These are phyloP conservation scores for Progne subis DNA, from an alignment of 2,113 vertebrate species.

Conservation along the genomic window DNA sequence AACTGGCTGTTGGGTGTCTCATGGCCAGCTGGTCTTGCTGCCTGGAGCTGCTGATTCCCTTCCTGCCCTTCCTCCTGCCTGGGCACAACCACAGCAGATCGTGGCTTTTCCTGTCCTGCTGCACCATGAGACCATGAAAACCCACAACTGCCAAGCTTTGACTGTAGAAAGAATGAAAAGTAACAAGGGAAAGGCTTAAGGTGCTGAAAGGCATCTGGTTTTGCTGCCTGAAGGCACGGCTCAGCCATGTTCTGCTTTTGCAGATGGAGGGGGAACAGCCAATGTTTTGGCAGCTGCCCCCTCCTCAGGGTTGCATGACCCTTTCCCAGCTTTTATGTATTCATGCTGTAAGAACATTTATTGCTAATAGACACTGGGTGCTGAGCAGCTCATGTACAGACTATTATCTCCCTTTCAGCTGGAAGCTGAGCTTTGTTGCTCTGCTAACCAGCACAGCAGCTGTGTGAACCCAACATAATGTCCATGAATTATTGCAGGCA, in stretches of 20 bases:
- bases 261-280: not conserved
- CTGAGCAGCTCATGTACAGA: not conserved
- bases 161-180: not conserved
- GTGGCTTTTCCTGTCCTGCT: not conserved
- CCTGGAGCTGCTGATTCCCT: not conserved
- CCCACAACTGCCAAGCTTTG: not conserved
- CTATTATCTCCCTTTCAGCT: not conserved
- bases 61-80: not conserved
- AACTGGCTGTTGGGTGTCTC: not conserved
- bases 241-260: not conserved
- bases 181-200: not conserved
- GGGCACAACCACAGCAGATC: not conserved
- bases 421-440: not conserved
- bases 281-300: not conserved
- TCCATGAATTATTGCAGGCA: constrained; percentile 34
- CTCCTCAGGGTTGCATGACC: rapidly evolving
- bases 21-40: not conserved
- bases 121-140: rapidly evolving
- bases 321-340: not conserved
- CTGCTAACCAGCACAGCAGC: constrained; percentile 3
- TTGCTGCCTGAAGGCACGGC: not conserved
- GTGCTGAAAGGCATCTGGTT: not conserved
- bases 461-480: not conserved
- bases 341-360: not conserved
- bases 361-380: not conserved